Conservation (phyloP, 2,797 vertebrate genomes). For the Pyrocephalus nanus region DNA sequence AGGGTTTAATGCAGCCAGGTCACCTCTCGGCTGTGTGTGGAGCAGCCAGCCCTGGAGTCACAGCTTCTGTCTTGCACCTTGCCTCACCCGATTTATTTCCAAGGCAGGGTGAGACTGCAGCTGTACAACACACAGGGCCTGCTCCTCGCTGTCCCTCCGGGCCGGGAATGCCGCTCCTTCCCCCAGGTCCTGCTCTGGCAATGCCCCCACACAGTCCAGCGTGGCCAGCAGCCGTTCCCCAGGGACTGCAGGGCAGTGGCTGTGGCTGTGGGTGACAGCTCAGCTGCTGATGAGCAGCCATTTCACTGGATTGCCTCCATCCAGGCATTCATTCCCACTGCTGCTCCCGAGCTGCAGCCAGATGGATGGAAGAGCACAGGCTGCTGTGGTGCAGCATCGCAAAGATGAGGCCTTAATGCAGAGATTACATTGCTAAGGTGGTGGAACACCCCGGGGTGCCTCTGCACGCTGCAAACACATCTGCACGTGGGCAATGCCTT, state of each 20-base stretch:
- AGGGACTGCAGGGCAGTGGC: not conserved
- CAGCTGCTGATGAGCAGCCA: not conserved
- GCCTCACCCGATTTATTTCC: not conserved
- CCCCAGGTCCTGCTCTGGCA: rapidly evolving
- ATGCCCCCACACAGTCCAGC: not conserved
- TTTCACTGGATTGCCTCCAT: not conserved
- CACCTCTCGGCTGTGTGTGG: rapidly evolving
- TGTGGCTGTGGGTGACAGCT: rapidly evolving
- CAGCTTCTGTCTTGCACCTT: not conserved
- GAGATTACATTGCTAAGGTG: rapidly evolving
- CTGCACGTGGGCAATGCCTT: rapidly evolving
- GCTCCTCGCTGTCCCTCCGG: not conserved
- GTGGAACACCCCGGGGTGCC: not conserved
- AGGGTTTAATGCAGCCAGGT: not conserved
- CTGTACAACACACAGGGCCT: rapidly evolving
- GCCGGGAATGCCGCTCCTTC: not conserved
- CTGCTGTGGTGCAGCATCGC: not conserved
- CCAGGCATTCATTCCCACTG: not conserved
- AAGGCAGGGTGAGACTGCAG: not conserved
- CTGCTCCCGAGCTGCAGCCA: not conserved
- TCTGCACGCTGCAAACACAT: rapidly evolving
- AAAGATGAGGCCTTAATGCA: not conserved
- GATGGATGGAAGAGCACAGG: rapidly evolving
- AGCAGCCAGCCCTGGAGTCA: not conserved
- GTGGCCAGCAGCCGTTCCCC: rapidly evolving